phyloP scores from a whole-genome alignment of 1,140 invertebrate genomes.

The Lamellibrachia luymesi region DNA sequence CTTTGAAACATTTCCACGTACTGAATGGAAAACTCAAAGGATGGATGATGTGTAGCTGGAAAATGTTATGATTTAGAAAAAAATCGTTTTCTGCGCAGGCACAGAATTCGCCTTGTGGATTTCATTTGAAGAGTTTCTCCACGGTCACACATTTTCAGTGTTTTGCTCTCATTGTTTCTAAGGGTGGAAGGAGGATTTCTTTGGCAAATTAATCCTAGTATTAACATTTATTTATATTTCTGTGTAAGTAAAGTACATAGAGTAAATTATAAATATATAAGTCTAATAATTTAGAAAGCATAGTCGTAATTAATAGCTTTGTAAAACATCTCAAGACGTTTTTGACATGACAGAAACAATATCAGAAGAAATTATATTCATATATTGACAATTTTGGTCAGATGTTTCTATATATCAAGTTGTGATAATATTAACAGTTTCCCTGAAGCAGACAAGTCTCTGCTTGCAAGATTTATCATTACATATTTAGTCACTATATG shows the following conservation, averaged over 20 bases:
- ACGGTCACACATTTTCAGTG: background rate
- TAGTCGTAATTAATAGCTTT: background rate
- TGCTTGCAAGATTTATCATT: too few species aligned
- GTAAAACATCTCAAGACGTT: background rate
- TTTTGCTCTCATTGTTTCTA: background rate
- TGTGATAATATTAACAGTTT: too few species aligned
- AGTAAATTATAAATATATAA: too few species aligned
- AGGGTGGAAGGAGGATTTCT: background rate
- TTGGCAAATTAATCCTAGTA: background rate
- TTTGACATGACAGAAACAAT: background rate
- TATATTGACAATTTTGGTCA: background rate
- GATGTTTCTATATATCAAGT: background rate
- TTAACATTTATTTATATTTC: background rate
- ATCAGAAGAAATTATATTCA: background rate
- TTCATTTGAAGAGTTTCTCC: background rate
- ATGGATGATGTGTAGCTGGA: background rate
- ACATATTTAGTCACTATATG: too few species aligned
- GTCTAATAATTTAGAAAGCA: background rate
- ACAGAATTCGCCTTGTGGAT: background rate
- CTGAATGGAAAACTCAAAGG: background rate
- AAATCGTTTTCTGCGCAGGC: background rate
- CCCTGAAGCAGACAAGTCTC: too few species aligned
- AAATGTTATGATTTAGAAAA: background rate
- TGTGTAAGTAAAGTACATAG: background rate
- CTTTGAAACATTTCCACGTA: background rate